phyloP scores from a whole-genome alignment of 1,140 invertebrate species.

The Gonatopus flavifemur region DNA sequence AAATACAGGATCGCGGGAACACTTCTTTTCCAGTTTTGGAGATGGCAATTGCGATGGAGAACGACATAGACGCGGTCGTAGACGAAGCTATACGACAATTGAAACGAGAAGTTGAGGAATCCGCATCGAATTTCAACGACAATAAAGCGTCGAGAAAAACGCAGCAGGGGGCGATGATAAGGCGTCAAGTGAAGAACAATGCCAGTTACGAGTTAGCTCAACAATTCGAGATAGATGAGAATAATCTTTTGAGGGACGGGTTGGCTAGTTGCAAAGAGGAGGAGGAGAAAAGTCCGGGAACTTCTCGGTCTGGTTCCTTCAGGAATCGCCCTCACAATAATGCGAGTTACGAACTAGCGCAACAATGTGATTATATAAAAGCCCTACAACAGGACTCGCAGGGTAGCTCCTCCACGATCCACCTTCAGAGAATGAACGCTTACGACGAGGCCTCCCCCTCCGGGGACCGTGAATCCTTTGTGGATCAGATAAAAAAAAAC shows the following conservation, averaged over 20 bases:
- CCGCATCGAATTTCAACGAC: slow-evolving; percentile 19
- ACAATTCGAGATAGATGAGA: slow-evolving; percentile 42
- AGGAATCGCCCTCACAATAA: slow-evolving; percentile 42
- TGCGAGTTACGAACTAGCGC: slow-evolving; percentile 54
- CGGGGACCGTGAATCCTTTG: slow-evolving; percentile 29
- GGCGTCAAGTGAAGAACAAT: slow-evolving; percentile 41
- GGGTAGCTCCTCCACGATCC: too few species aligned
- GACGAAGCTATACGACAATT: slow-evolving; percentile 43
- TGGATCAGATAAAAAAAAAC: slow-evolving; percentile 58
- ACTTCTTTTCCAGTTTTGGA: slow-evolving; percentile 42
- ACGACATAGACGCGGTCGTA: slow-evolving; percentile 40
- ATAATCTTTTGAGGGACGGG: slow-evolving; percentile 6
- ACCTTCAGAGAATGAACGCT: slow-evolving; percentile 51
- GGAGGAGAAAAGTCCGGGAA: neutral
- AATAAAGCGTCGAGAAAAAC: slow-evolving; percentile 24
- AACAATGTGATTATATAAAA: slow-evolving; percentile 48
- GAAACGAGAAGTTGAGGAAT: slow-evolving; percentile 39
- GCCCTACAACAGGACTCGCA: slow-evolving; percentile 18
- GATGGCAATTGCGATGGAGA: slow-evolving; percentile 46
- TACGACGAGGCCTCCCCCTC: slow-evolving; percentile 37
- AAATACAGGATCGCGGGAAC: slow-evolving; percentile 49
- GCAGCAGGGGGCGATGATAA: slow-evolving; percentile 9
- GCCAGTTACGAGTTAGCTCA: slow-evolving; percentile 52
- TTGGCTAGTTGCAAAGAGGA: neutral
- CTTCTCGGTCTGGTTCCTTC: neutral